phyloP scores from a whole-genome alignment of 2,113 vertebrate genomes.

The Bufo gargarizans region DNA sequence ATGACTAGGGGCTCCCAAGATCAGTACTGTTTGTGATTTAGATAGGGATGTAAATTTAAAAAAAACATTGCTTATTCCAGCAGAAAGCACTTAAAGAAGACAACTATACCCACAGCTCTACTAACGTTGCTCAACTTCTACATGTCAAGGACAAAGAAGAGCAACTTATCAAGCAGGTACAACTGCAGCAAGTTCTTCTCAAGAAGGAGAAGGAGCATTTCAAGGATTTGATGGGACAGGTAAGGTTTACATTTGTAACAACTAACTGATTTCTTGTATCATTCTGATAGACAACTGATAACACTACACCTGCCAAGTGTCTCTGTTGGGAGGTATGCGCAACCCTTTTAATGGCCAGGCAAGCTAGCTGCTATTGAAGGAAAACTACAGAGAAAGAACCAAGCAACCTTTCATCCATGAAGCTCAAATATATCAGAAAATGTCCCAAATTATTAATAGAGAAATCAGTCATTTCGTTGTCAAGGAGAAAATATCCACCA shows the following conservation, averaged over 20 bases:
- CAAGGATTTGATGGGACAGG: conserved; percentile 54
- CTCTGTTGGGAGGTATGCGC: not conserved
- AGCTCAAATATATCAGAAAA: too few species aligned
- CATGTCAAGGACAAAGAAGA: conserved; percentile 54
- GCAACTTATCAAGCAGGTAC: conserved; percentile 47
- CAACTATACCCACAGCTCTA: conserved; percentile 40
- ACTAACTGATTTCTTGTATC: not conserved
- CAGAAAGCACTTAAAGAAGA: conserved; percentile 59
- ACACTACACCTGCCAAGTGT: not conserved
- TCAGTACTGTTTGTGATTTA: not conserved
- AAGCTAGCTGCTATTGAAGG: not conserved
- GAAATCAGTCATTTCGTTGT: too few species aligned
- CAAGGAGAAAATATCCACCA: too few species aligned
- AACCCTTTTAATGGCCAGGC: not conserved
- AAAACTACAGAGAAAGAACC: too few species aligned
- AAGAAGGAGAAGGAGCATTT: conserved; percentile 52
- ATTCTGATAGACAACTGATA: not conserved
- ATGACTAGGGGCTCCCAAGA: not conserved
- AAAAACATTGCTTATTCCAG: conserved; percentile 37
- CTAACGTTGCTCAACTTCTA: conserved; percentile 56
- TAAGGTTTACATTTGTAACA: not conserved
- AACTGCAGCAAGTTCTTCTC: conserved; percentile 55
- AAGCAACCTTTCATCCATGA: too few species aligned
- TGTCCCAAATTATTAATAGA: too few species aligned
- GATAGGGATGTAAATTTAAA: not conserved